Conservation (phyloP, 64 coral and sea anemone species). For the Actinia tenebrosa region DNA sequence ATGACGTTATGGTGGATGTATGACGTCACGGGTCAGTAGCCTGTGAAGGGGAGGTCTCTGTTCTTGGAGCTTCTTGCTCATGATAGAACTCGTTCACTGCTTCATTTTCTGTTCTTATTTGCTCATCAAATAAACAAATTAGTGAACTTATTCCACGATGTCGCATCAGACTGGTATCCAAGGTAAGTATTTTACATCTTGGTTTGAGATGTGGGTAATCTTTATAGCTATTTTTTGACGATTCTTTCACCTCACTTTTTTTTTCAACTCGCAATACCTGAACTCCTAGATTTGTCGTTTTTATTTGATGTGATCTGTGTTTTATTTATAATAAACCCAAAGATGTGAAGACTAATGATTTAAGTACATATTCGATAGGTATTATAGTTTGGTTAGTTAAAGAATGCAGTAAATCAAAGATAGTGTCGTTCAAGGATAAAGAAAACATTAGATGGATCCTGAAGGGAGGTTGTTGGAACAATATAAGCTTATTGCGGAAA, state of each 20-base stretch:
- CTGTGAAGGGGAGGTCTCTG: conserved; percentile 19
- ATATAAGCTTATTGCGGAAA: background rate
- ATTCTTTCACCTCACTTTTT: background rate
- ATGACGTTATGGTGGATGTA: conserved; percentile 43
- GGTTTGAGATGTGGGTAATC: background rate
- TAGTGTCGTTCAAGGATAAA: background rate
- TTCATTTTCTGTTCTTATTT: conserved; percentile 25
- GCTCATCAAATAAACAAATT: background rate
- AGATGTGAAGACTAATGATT: background rate
- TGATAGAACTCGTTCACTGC: background rate
- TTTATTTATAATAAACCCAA: background rate
- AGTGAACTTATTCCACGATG: conserved; percentile 32
- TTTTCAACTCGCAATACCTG: background rate
- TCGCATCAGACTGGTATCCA: conserved; percentile 93
- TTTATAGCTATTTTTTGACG: background rate
- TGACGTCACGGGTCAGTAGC: conserved; percentile 61
- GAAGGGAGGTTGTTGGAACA: background rate
- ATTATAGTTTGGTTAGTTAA: background rate
- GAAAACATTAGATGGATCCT: background rate
- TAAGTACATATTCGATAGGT: background rate
- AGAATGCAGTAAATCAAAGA: background rate
- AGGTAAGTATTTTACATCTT: conserved; percentile 42
- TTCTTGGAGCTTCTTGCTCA: conserved; percentile 13
- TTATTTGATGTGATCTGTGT: background rate
- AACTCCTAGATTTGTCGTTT: background rate